Evolutionary conservation across 2,797 vertebrate species (phyloP), one percentile per base, ranked within the genome.

Genomic region (Benthosema pterotum): DNA sequence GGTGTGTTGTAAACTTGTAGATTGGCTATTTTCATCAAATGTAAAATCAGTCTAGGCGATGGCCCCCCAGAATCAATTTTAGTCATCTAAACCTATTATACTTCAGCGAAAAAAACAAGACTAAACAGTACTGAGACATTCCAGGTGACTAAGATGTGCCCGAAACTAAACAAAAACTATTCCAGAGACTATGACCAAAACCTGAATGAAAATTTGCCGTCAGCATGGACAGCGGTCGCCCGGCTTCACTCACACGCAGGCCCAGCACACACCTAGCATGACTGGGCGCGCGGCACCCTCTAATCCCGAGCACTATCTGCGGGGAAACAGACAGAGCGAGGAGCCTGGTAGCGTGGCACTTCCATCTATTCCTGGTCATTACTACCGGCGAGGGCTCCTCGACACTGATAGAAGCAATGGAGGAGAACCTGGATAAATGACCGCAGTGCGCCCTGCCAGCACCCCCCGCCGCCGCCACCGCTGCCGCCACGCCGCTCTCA

Each of bases 351-450:
- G 84, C 75, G 38, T 85, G 71, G 74, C 75, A 66, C 79, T 77
- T 71, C 77, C 83, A 76, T 87, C 76, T 82, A 87, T 85, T 83
- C 65, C 84, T 80, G 78, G 82, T 88, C 78, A 83, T 89, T 87
- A 83, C 79, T 57, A 14, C 65, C 50, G 8, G 25, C 71, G 71
- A 70, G 78, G 78, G 77, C 80, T 62, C 74, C 80, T 78, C 77
- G 76, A 82, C 79, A 83, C 63, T 68, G 85, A 80, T 63, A 73
- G 79, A 86, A 48, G 74, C 83, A 77, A 86, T 81, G 84, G 80
- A 90, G 83, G 77, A 81, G 78, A 90, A 86, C 84, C 77, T 80
- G 82, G 79, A 83, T 88, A 87, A 88, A 90, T 83, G 89, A 85
- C 88, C 78, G 74, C 78, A 75, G 75, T 60, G 79, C 72, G 63